A percentile compares a stretch with the other conserved stretches of the same genome.
Evolutionary conservation across 1,140 invertebrate species (phyloP).

Genomic region (Orius insidiosus): DNA sequence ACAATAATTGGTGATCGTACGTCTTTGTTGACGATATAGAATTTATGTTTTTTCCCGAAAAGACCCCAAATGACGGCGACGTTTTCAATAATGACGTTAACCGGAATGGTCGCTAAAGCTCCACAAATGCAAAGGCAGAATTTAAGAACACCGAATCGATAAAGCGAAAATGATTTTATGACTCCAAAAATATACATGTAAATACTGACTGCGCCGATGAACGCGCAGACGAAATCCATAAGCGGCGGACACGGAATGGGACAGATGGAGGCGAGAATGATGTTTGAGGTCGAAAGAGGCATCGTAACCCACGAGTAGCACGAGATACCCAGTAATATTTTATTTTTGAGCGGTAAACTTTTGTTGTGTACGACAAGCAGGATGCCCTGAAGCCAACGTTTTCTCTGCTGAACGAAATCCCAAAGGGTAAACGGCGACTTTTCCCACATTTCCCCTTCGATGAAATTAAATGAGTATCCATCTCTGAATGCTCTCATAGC

Average conservation of each 20-base stretch:
- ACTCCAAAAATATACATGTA: conserved; percentile 96
- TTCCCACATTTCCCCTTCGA: conserved; percentile 96
- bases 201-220: conserved; percentile 78
- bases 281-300: conserved; percentile 78
- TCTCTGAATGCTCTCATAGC: conserved; percentile 78
- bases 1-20: conserved; percentile 1
- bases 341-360: conserved; percentile 62
- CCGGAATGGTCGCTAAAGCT: conserved; percentile 72
- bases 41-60: conserved; percentile 82
- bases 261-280: conserved; percentile 63
- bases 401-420: conserved; percentile 90
- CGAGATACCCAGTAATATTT: conserved; percentile 70
- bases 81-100: conserved; percentile 87
- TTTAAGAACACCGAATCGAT: conserved; percentile 61
- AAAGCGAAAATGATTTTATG: conserved; percentile 81
- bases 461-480: conserved; percentile 78
- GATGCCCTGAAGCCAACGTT: conserved; percentile 93
- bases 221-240: conserved; percentile 72
- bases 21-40: conserved; percentile 89
- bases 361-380: conserved; percentile 82
- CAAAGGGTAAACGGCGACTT: conserved; percentile 88
- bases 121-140: conserved; percentile 67
- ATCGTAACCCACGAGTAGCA: conserved; percentile 93
- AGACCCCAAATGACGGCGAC: conserved; percentile 84
- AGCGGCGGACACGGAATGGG: conserved; percentile 71